These are phyloP conservation scores for Amniataba percoides DNA, from an alignment of 2,797 vertebrate genomes.

Conservation along the genomic window DNA sequence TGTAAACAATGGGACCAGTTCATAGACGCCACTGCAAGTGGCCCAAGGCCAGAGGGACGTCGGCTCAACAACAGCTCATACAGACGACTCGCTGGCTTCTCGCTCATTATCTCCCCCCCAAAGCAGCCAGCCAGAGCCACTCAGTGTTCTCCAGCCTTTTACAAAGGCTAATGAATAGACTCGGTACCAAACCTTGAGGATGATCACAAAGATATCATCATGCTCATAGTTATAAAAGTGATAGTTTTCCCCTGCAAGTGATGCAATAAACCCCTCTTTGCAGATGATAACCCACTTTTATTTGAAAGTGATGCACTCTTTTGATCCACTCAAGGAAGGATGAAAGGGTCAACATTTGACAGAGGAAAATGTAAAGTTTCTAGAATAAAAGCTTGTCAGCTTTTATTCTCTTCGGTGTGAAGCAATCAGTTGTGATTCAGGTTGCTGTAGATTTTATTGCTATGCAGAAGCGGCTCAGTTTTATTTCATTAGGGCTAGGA, in stretches of 20 bases:
- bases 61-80: conserved; percentile 80
- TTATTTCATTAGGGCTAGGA: conserved; percentile 76
- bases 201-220: conserved; percentile 20
- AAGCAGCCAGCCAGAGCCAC: conserved; percentile 42
- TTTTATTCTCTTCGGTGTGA: conserved; percentile 48
- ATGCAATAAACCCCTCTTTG: conserved; percentile 7
- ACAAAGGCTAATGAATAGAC: conserved; percentile 73
- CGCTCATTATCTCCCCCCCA: conserved; percentile 72
- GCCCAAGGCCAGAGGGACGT: conserved; percentile 78
- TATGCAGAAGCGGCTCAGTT: conserved; percentile 61
- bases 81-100: conserved; percentile 70
- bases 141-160: conserved; percentile 73
- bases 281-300: conserved; percentile 19
- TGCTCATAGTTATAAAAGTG: conserved; percentile 10
- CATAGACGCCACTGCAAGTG: conserved; percentile 76
- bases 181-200: conserved; percentile 71
- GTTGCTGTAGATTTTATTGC: conserved; percentile 50
- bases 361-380: conserved; percentile 11
- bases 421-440: conserved; percentile 58
- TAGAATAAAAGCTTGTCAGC: conserved; percentile 23
- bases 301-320: conserved; percentile 2
- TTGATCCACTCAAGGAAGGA: conserved; percentile 4
- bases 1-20: conserved; percentile 81
- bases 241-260: not conserved
- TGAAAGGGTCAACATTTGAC: conserved; percentile 7